phyloP scores from a whole-genome alignment of 1,140 invertebrate species.

The Kradibia gibbosae region DNA sequence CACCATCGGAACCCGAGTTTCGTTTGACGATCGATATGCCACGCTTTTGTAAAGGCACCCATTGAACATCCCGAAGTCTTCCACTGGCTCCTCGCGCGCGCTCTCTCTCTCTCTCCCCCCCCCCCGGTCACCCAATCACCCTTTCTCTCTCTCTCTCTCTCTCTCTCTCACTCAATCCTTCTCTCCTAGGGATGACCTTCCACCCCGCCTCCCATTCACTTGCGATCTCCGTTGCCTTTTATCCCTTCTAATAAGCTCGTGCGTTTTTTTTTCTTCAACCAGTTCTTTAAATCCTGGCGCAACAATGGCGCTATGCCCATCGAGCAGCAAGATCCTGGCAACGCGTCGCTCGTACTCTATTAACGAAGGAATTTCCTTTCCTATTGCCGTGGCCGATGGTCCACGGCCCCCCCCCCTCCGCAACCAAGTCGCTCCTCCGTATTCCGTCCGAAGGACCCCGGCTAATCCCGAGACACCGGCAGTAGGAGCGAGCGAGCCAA shows the following conservation, averaged over 20 bases:
- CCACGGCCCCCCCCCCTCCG: too few relatives aligned
- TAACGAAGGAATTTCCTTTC: not conserved
- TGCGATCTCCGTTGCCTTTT: not conserved
- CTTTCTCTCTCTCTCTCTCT: constrained; percentile 11
- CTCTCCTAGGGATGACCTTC: not conserved
- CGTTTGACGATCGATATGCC: constrained; percentile 63
- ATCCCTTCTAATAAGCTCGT: constrained; percentile 4
- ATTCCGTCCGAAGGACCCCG: too few relatives aligned
- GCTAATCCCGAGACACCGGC: too few relatives aligned
- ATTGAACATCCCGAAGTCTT: constrained; percentile 18
- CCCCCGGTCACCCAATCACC: not conserved
- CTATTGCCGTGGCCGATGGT: not conserved
- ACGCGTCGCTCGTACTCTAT: not conserved
- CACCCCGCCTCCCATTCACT: too few relatives aligned
- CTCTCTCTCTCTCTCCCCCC: not conserved
- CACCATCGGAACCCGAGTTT: constrained; percentile 52
- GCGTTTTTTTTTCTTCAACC: not conserved
- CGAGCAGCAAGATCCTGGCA: too few relatives aligned
- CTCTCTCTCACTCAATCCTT: not conserved
- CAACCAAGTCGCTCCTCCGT: too few relatives aligned
- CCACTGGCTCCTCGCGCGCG: not conserved
- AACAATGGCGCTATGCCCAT: not conserved
- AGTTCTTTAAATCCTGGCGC: not conserved
- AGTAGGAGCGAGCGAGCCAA: too few relatives aligned
- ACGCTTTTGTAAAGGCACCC: constrained; percentile 55